Conservation (phyloP, 2,797 vertebrate species). For the Argentina silus region DNA sequence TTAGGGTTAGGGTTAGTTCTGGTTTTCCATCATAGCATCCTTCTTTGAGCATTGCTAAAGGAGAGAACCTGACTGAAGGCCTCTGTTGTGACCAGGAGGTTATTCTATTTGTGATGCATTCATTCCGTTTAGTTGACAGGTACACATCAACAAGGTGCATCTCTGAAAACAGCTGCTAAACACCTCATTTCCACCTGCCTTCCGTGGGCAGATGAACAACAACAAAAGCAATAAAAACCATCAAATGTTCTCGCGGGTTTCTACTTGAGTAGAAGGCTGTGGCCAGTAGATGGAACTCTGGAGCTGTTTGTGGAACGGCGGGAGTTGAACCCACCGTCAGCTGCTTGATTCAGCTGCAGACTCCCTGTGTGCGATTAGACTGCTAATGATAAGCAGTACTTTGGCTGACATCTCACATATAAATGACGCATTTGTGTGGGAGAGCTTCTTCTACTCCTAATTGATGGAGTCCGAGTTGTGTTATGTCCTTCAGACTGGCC, state of each 20-base stretch:
- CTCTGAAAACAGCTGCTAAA: too few species aligned
- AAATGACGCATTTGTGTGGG: constrained; percentile 59
- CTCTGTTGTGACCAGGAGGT: too few species aligned
- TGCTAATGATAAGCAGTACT: constrained; percentile 58
- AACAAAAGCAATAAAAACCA: too few species aligned
- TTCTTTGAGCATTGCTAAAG: too few species aligned
- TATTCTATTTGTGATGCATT: too few species aligned
- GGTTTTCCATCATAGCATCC: too few species aligned
- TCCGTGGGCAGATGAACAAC: too few species aligned
- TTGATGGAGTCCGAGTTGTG: constrained; percentile 56
- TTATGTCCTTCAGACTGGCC: constrained; percentile 39
- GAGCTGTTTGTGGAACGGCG: constrained; percentile 39
- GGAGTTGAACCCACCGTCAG: constrained; percentile 30
- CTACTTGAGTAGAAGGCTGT: constrained; percentile 11
- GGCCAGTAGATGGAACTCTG: constrained; percentile 64
- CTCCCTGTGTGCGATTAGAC: constrained; percentile 60
- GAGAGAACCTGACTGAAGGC: too few species aligned
- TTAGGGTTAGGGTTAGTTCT: too few species aligned
- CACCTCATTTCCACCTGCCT: too few species aligned
- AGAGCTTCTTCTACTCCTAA: constrained; percentile 55
- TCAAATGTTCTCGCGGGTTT: not conserved
- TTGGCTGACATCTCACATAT: constrained; percentile 62
- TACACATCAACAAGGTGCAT: too few species aligned
- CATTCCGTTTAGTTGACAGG: too few species aligned
- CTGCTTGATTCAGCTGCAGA: constrained; percentile 38